Conservation (phyloP, 2,888 invertebrate genomes). For the Hydraecia micacea region DNA sequence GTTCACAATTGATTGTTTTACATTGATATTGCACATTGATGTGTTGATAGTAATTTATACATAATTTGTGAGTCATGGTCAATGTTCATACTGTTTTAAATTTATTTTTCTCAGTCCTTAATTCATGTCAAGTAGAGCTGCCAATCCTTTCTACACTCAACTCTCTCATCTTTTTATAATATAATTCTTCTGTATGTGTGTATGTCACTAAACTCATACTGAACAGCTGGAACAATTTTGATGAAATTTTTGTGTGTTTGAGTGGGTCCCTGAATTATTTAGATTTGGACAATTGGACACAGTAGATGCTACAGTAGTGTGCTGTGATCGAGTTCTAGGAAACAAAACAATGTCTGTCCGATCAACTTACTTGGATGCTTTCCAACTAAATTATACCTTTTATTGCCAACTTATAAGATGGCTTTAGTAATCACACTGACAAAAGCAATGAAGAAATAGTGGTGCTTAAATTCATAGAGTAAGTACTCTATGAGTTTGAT, state of each 20-base stretch:
- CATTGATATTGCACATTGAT: conserved; percentile 2
- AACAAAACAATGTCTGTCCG: neutral
- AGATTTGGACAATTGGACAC: neutral
- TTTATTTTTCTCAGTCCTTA: neutral
- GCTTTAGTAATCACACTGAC: neutral
- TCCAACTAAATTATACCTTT: neutral
- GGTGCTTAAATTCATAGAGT: neutral
- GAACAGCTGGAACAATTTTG: neutral
- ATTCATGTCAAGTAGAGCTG: neutral
- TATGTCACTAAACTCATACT: neutral
- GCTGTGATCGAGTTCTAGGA: neutral
- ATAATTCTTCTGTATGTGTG: neutral
- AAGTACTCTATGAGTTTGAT: neutral
- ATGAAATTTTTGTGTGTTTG: neutral
- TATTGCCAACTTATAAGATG: neutral
- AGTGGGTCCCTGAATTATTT: neutral
- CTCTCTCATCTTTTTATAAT: neutral
- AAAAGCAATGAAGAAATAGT: neutral
- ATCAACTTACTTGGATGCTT: neutral
- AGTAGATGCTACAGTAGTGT: neutral
- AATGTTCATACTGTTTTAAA: neutral
- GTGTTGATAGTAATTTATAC: neutral
- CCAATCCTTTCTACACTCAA: neutral
- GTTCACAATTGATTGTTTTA: conserved; percentile 13
- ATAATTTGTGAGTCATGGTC: conserved; percentile 28